These are phyloP conservation scores for Charadrius vociferus DNA, from an alignment of 2,113 vertebrate species.

Conservation along the genomic window DNA sequence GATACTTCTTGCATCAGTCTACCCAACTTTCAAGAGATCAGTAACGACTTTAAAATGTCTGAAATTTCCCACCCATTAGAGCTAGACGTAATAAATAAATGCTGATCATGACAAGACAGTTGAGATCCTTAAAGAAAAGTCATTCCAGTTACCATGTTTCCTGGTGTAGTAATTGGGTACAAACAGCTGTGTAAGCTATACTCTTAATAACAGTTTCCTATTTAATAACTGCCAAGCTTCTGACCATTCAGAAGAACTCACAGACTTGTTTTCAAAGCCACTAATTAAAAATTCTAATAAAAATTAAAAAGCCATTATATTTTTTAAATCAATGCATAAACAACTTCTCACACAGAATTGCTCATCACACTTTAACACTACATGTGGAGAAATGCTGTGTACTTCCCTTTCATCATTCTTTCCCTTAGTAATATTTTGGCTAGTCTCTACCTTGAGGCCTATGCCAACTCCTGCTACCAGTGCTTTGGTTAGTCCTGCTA, in stretches of 20 bases:
- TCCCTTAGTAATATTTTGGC: not conserved
- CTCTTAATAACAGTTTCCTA: not conserved
- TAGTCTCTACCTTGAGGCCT: not conserved
- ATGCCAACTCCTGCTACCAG: not conserved
- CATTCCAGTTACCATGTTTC: not conserved
- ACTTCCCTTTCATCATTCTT: not conserved
- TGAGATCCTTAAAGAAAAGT: not conserved
- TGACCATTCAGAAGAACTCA: not conserved
- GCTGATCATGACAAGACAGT: not conserved
- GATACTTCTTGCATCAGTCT: not conserved
- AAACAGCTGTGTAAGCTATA: not conserved
- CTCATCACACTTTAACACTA: not conserved
- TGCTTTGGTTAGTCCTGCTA: not conserved
- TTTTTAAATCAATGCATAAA: not conserved
- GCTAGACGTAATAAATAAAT: not conserved
- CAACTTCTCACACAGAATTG: not conserved
- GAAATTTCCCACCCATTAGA: not conserved
- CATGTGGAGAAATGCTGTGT: not conserved
- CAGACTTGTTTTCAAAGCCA: not conserved
- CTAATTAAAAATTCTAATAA: not conserved
- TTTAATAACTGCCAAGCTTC: not conserved
- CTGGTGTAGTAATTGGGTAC: not conserved
- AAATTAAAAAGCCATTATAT: not conserved
- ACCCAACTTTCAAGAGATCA: not conserved
- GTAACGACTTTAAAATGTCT: not conserved